Evolutionary conservation across 2,113 vertebrate genomes (phyloP), one percentile per base, ranked within the genome.

Genomic region (Chionodraco myersi): DNA sequence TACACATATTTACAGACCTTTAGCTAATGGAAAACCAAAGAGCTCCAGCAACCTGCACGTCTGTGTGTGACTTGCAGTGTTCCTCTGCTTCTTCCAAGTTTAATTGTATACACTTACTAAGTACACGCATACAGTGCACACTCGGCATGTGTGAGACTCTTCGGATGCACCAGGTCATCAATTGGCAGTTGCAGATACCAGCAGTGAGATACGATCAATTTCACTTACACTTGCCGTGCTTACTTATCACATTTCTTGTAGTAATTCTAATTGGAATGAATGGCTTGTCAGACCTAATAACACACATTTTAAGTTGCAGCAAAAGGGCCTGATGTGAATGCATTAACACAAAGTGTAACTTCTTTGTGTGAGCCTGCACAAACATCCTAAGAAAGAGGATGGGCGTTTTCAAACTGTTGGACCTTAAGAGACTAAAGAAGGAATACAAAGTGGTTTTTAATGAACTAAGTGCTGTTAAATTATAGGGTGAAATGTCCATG

Each of bases 201-300:
- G 79, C 70, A 23, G 64, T 70, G 88, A 92, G 88, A 90, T 88
- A 72, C 81, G 81, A 94, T 95, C 93, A 89, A 94, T 95, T 95
- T 85, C 85, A 89, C 92, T 94, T 92, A 74, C 51, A 56, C 74
- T 80, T 44, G 80, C 84, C 61, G 60, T 88, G 88, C 91, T 92
- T 92, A 83, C 87, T 84, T 72, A 59, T 85, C 79, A 80, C 83
- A 54, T 89, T 91, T 85, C 60, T 30, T 73, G 71, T 54, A 79
- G 77, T 72, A 85, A 88, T 88, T 92, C 89, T 87, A 93, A 95
- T 94, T 93, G 91, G 82, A 94, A 94, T 88, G 83, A 95, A 95
- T 95, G 91, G 86, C 89, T 93, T 94, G 92, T 93, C 92, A 85
- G 84, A 81, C 58, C 66, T 90, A 89, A 91, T 95, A 93, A 94